phyloP scores from a whole-genome alignment of 1,140 invertebrate species.

The Pseudomyrmex dendroicus region DNA sequence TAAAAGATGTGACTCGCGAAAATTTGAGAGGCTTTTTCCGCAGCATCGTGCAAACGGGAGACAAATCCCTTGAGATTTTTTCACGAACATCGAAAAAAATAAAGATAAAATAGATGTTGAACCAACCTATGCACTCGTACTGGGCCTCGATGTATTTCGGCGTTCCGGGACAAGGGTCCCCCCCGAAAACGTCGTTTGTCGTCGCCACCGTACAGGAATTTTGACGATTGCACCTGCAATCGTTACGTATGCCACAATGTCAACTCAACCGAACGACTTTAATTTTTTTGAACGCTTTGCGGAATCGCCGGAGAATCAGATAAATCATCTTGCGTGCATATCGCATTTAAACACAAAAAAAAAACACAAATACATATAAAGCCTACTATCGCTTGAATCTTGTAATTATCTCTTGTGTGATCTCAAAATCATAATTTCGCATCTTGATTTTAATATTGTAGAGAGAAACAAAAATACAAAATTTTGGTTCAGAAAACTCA shows the following conservation, averaged over 20 bases:
- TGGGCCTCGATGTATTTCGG: conserved; percentile 88
- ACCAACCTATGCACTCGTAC: conserved; percentile 87
- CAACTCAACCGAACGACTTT: conserved; percentile 52
- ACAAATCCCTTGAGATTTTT: conserved; percentile 25
- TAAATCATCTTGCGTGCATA: not conserved
- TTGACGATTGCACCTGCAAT: conserved; percentile 82
- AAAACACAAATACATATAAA: no score
- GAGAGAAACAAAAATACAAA: no score
- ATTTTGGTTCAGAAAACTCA: no score
- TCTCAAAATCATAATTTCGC: conserved; percentile 6
- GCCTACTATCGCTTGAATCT: not conserved
- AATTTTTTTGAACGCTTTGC: conserved; percentile 43
- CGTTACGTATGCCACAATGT: conserved; percentile 76
- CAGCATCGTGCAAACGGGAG: conserved; percentile 15
- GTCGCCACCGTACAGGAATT: conserved; percentile 83
- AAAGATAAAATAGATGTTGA: conserved; percentile 59
- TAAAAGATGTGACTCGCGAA: no score
- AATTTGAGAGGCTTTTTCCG: conserved; percentile 66
- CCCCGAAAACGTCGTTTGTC: conserved; percentile 85
- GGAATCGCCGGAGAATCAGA: conserved; percentile 67
- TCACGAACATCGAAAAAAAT: conserved; percentile 37
- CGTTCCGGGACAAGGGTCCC: conserved; percentile 87
- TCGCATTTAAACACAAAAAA: not conserved
- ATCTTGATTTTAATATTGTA: not conserved
- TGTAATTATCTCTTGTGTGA: not conserved